These are phyloP conservation scores for Torymus tubicola DNA, from an alignment of 2,888 invertebrate species.

Conservation along the genomic window DNA sequence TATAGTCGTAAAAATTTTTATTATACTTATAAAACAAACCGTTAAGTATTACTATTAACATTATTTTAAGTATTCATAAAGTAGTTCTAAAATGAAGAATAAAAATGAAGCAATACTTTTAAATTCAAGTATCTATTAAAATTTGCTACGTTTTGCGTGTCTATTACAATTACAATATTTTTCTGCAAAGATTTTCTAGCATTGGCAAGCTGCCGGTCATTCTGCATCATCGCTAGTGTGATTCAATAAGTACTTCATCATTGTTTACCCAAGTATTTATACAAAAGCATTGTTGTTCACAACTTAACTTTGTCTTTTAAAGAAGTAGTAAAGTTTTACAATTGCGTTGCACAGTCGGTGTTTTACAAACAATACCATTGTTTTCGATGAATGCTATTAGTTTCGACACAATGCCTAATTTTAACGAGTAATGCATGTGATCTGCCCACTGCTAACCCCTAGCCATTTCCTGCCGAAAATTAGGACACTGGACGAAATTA, in stretches of 20 bases:
- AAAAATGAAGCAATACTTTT: background rate
- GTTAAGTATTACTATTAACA: background rate
- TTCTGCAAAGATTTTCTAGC: constrained; percentile 16
- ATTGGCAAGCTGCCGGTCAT: constrained; percentile 30
- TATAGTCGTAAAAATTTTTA: too few relatives aligned
- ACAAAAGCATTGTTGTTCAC: constrained; percentile 31
- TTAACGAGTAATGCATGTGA: constrained; percentile 10
- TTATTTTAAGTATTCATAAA: constrained; percentile 21
- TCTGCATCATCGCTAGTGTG: constrained; percentile 15
- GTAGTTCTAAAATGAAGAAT: background rate
- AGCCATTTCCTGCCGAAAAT: constrained; percentile 16
- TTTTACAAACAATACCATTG: constrained; percentile 50
- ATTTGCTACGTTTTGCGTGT: constrained; percentile 3
- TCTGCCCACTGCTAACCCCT: background rate
- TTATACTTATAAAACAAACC: background rate
- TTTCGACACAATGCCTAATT: constrained; percentile 38
- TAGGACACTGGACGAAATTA: background rate
- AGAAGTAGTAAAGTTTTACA: constrained; percentile 32
- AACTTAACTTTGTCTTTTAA: constrained; percentile 17
- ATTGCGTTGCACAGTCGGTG: constrained; percentile 22
- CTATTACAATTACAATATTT: constrained; percentile 10
- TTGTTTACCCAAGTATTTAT: constrained; percentile 32
- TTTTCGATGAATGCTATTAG: constrained; percentile 32
- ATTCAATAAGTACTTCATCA: constrained; percentile 41
- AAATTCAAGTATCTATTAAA: constrained; percentile 4